A percentile compares a stretch with the other conserved stretches of the same genome.
These are phyloP conservation scores for Perognathus longimembris DNA, from an alignment of 2,113 vertebrate genomes.

Conservation along the genomic window DNA sequence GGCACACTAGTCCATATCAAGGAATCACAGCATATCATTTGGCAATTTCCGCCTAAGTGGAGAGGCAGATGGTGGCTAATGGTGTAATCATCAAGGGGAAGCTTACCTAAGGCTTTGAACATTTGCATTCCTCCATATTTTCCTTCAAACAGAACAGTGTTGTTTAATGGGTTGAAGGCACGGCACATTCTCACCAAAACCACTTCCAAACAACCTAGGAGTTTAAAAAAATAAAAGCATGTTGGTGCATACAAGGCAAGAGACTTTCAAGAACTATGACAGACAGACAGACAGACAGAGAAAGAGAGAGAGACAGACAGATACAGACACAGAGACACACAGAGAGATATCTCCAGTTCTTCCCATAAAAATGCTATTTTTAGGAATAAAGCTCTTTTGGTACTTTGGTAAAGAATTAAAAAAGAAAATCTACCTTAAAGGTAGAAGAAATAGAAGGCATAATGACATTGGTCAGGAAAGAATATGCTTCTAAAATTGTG, in stretches of 20 bases:
- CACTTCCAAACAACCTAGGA: slow-evolving; percentile 97
- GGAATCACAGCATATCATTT: slow-evolving; percentile 1
- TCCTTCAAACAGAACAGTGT: slow-evolving; percentile 99
- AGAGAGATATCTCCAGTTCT: not conserved
- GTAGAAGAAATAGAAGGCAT: not conserved
- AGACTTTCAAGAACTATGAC: not conserved
- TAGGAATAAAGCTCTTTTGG: slow-evolving; percentile 31
- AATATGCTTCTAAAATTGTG: too few relatives aligned
- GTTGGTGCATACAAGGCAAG: not conserved
- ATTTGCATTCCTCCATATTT: slow-evolving; percentile 99
- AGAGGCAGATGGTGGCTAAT: not conserved
- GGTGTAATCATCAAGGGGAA: slow-evolving; percentile 11
- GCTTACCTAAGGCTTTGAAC: slow-evolving; percentile 98
- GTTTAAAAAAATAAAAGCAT: slow-evolving; percentile 49
- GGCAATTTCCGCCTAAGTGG: not conserved
- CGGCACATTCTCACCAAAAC: slow-evolving; percentile 99
- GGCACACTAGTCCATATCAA: not conserved
- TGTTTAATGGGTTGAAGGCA: slow-evolving; percentile 99
- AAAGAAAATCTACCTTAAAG: not conserved
- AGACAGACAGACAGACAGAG: not conserved
- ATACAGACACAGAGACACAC: too few relatives aligned
- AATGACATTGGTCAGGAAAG: not conserved
- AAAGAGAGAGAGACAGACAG: not conserved
- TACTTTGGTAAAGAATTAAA: slow-evolving; percentile 14
- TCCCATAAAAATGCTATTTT: not conserved